phyloP scores from a whole-genome alignment of 35 echinoderm and acorn worm genomes.

The Holothuria glaberrima region DNA sequence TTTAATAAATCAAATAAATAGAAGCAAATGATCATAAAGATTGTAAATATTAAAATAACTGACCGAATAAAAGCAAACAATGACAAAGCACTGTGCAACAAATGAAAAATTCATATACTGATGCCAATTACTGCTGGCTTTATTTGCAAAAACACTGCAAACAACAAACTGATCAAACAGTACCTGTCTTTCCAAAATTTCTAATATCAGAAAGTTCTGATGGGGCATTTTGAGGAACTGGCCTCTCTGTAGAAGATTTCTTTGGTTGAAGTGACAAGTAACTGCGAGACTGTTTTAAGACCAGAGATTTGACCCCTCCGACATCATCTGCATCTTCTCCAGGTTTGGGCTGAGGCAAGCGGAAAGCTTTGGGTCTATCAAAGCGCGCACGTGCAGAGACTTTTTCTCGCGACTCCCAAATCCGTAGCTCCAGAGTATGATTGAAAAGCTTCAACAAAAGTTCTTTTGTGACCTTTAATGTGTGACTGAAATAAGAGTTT shows the following conservation, averaged over 20 bases:
- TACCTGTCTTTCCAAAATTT: conserved; percentile 88
- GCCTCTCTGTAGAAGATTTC: conserved; percentile 85
- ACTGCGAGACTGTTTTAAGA: conserved; percentile 95
- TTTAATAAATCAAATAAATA: too few species aligned
- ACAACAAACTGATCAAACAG: not conserved
- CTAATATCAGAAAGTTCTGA: conserved; percentile 82
- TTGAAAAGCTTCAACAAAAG: conserved; percentile 91
- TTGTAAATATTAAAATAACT: too few species aligned
- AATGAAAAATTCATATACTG: too few species aligned
- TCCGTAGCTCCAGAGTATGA: conserved; percentile 86
- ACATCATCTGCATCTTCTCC: conserved; percentile 94
- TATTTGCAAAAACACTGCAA: too few species aligned
- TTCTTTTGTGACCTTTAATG: conserved; percentile 90
- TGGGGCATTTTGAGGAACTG: conserved; percentile 83
- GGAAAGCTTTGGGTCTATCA: conserved; percentile 94
- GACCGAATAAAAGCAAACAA: too few species aligned
- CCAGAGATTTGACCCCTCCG: conserved; percentile 88
- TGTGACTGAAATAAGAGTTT: conserved; percentile 68
- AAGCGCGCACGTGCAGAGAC: conserved; percentile 85
- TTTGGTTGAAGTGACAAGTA: conserved; percentile 91
- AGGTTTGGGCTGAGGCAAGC: conserved; percentile 88
- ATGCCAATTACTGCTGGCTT: too few species aligned
- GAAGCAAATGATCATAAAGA: too few species aligned
- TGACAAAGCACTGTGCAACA: too few species aligned
- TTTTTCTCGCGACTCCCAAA: conserved; percentile 88